Base-by-base conservation (phyloP, 1,140 invertebrate species). In the Nixonia krombeini region DNA sequence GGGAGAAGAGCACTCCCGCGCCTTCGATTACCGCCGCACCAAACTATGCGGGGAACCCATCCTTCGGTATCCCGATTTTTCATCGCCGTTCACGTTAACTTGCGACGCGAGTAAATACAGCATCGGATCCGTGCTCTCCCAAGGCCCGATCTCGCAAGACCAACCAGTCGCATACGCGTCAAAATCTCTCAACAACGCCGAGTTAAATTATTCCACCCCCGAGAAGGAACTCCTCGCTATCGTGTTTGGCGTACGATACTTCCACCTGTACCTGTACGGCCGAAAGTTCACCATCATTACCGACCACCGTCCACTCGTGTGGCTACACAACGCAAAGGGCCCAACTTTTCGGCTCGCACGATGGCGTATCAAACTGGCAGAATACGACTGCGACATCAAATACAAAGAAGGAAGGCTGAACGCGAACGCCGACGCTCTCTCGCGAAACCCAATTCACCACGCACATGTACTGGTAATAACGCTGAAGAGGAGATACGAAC, bases 61-160 rank as follows among this genome's bases (percentile, higher is more conserved):
- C 1, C 23, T 50, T 2, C 17, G 37, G 10, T 38, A 37, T 12
- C 31, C 31, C 1, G 46, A 50, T 50, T 50, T 37, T 37, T 21
- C 0, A 2, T 6, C 12, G 15, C 7, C 2, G 2, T 50, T 50
- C 7, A 13, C 23, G 1, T 4, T 50, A 0, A 37, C 15, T 1
- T 4, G 6, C 2, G 46, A 50, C 10, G 17, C 31, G 16, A 13
- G 9, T 26, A 7, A 12, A 2, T 1, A 21, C 1, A 31, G 18
- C 2, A 6, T 37, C 4, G 46, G 46, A 4, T 4, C 17, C 2
- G 10, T 50, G 1, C 9, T 50, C 5, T 6, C 16, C 5, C 31
- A 38, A 38, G 26, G 26, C 16, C 1, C 31, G 8, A 33, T 33
- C 3, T 26, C 7, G 3, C 8, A 31, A 31, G 28, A 31, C 9